Conservation (phyloP, 1,140 invertebrate genomes). For the Drosophila biarmipes region DNA sequence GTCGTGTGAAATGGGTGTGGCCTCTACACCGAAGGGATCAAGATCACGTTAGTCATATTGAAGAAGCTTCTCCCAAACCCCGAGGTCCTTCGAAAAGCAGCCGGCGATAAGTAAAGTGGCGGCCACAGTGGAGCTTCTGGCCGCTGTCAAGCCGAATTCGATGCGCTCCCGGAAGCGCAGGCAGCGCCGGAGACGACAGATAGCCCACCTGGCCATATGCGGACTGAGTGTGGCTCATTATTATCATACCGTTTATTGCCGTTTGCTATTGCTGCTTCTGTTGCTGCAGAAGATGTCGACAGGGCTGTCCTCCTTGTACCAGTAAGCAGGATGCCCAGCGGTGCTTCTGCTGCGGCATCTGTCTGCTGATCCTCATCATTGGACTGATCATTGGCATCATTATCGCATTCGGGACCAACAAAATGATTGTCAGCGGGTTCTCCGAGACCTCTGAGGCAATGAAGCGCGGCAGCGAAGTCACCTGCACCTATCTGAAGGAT, state of each 20-base stretch:
- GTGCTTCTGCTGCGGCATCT: slow-evolving; percentile 89
- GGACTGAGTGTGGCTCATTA: slow-evolving; percentile 85
- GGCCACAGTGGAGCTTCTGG: slow-evolving; percentile 7
- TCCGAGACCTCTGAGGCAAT: slow-evolving; percentile 86
- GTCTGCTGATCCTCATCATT: slow-evolving; percentile 90
- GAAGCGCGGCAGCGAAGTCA: slow-evolving; percentile 87
- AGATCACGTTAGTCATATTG: slow-evolving; percentile 24
- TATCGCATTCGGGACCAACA: slow-evolving; percentile 94
- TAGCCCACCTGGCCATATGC: slow-evolving; percentile 65
- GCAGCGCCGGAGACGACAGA: slow-evolving; percentile 35
- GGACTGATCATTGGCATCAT: slow-evolving; percentile 92
- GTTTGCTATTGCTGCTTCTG: slow-evolving; percentile 94
- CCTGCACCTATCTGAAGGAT: slow-evolving; percentile 88
- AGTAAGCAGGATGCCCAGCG: slow-evolving; percentile 92
- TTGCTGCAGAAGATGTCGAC: slow-evolving; percentile 91
- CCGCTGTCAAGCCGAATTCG: slow-evolving; percentile 36
- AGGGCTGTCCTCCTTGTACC: slow-evolving; percentile 90
- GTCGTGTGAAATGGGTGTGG: slow-evolving; percentile 37
- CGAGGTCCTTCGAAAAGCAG: background rate
- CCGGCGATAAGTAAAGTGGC: slow-evolving; percentile 2
- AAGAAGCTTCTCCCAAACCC: slow-evolving; percentile 6
- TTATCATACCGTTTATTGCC: slow-evolving; percentile 88
- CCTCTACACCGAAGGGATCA: slow-evolving; percentile 14
- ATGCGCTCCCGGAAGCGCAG: slow-evolving; percentile 27
- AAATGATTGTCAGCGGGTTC: slow-evolving; percentile 90